Conservation (phyloP, 2,113 vertebrate genomes). For the Centrocercus urophasianus region DNA sequence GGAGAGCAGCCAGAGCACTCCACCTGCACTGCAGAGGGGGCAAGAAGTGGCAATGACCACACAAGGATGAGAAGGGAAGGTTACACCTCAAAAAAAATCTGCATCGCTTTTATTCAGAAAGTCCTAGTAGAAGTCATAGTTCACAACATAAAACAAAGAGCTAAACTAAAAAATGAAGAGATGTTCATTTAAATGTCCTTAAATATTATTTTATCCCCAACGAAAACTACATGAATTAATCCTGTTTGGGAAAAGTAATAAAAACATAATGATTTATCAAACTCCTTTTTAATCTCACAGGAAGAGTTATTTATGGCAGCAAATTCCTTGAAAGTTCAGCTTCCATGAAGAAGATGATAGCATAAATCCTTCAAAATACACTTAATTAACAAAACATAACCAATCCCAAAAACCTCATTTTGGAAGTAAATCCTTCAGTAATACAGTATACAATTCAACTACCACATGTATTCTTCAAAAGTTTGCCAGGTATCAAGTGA, state of each 20-base stretch:
- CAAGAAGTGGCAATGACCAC: not conserved
- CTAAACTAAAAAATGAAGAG: slow-evolving; percentile 41
- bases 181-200: slow-evolving; percentile 41
- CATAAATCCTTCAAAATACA: slow-evolving; percentile 74
- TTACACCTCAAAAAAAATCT: not conserved
- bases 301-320: slow-evolving; percentile 63
- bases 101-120: not conserved
- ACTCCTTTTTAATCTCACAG: slow-evolving; percentile 52
- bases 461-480: slow-evolving; percentile 44
- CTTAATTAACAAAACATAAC: slow-evolving; percentile 61
- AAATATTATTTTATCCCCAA: not conserved
- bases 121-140: not conserved
- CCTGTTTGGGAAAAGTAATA: slow-evolving; percentile 50
- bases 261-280: slow-evolving; percentile 62
- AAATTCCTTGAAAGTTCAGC: slow-evolving; percentile 65
- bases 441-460: slow-evolving; percentile 63
- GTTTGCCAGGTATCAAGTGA: slow-evolving; percentile 58
- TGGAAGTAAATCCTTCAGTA: slow-evolving; percentile 70
- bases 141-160: not conserved
- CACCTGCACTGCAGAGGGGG: not conserved
- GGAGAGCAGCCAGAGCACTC: not conserved
- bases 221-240: slow-evolving; percentile 50
- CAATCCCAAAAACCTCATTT: slow-evolving; percentile 64
- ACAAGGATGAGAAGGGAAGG: fast-evolving
- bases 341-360: slow-evolving; percentile 72